Percentiles rank a stretch among this genome's conserved stretches.
phyloP scores from a whole-genome alignment of 2,113 vertebrate genomes.

The Alethe diademata region DNA sequence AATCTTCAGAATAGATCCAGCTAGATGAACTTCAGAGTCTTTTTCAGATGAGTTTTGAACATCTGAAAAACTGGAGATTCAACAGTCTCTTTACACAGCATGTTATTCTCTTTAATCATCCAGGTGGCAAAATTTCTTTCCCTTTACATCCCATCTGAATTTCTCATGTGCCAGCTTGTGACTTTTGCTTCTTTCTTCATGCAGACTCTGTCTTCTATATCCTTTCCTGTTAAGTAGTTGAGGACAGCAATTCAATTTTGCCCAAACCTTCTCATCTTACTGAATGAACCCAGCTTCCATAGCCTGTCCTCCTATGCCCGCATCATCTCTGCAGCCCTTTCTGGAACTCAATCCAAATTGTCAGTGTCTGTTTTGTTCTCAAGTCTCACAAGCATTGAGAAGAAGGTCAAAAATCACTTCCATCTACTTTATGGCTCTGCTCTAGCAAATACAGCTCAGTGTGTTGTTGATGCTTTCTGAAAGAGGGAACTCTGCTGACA shows the following conservation, averaged over 20 bases:
- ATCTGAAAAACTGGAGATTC: background rate
- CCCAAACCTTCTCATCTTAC: background rate
- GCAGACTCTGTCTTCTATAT: background rate
- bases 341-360: background rate
- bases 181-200: background rate
- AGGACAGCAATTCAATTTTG: background rate
- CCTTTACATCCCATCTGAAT: background rate
- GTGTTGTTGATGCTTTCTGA: background rate
- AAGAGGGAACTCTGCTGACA: background rate
- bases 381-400: background rate
- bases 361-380: background rate
- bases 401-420: background rate
- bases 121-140: accelerated
- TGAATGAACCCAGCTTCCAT: accelerated
- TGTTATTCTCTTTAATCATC: background rate
- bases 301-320: background rate
- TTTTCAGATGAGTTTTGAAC: background rate
- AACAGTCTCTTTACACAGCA: background rate
- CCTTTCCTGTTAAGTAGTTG: background rate
- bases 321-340: background rate
- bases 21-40: background rate
- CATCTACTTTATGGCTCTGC: background rate
- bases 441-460: background rate
- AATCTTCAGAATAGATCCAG: background rate
- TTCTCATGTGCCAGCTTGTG: background rate